A percentile compares a stretch with the other conserved stretches of the same genome.
These are phyloP conservation scores for Crotalus tigris DNA, from an alignment of 2,113 vertebrate species.

Conservation along the genomic window DNA sequence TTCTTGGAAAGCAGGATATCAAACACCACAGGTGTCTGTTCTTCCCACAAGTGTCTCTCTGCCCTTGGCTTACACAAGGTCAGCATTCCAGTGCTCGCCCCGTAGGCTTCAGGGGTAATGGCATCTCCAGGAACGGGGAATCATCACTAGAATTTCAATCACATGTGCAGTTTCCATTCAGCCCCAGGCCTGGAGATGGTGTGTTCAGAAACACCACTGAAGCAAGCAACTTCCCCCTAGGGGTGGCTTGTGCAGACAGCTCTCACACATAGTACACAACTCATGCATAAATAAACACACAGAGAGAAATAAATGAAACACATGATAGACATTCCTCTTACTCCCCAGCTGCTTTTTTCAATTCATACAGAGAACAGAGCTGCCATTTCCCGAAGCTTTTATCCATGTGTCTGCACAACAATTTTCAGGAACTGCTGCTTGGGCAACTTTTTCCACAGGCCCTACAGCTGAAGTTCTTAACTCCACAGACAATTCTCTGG, in stretches of 20 bases:
- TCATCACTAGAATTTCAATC: not conserved
- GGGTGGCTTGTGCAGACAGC: not conserved
- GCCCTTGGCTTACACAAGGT: not conserved
- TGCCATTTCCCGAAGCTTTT: not conserved
- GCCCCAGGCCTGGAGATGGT: not conserved
- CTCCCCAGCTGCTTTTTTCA: not conserved
- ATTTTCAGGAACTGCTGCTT: not conserved
- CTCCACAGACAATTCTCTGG: not conserved
- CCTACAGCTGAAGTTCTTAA: not conserved
- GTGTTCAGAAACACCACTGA: not conserved
- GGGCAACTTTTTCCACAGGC: not conserved
- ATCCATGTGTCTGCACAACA: not conserved
- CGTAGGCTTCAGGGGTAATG: not conserved
- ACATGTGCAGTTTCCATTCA: not conserved
- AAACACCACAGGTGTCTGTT: constrained; percentile 22
- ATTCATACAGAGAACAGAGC: not conserved
- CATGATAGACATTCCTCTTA: not conserved
- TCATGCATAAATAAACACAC: not conserved
- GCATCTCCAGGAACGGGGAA: not conserved
- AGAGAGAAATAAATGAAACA: not conserved
- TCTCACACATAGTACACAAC: not conserved
- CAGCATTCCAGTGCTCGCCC: not conserved
- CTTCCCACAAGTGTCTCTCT: not conserved
- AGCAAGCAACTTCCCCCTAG: not conserved
- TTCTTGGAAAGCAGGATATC: constrained; percentile 26